Evolutionary conservation across 2,888 invertebrate genomes (phyloP).

Genomic region (Ormyrus nitidulus): DNA sequence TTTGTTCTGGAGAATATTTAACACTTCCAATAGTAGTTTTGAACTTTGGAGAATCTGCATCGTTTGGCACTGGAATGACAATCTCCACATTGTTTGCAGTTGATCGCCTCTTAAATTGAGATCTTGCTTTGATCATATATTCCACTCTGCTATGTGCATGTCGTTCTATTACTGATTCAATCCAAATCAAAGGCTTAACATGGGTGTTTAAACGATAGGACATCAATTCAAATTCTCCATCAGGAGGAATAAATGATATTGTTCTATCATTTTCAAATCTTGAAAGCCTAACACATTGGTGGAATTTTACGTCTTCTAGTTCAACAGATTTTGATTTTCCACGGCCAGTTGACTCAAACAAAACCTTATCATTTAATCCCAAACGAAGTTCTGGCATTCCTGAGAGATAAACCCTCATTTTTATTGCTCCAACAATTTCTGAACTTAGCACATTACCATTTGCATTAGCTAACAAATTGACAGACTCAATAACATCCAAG

Average conservation of each 20-base stretch:
- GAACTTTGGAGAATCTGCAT: slow-evolving; percentile 99
- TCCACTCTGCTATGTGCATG: slow-evolving; percentile 98
- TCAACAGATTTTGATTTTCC: slow-evolving; percentile 99
- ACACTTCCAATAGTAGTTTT: slow-evolving; percentile 98
- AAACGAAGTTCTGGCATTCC: slow-evolving; percentile 98
- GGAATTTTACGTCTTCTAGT: slow-evolving; percentile 98
- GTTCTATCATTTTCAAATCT: slow-evolving; percentile 99
- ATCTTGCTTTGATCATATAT: slow-evolving; percentile 99
- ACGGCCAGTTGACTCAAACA: slow-evolving; percentile 97
- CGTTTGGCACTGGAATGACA: slow-evolving; percentile 95
- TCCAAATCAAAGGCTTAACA: slow-evolving; percentile 98
- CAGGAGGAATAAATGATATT: slow-evolving; percentile 98
- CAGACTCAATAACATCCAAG: slow-evolving; percentile 98
- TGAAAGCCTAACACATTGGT: slow-evolving; percentile 97
- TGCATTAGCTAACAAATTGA: slow-evolving; percentile 95
- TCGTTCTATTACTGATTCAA: slow-evolving; percentile 98
- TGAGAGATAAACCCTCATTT: slow-evolving; percentile 98
- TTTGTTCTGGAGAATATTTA: slow-evolving; percentile 97
- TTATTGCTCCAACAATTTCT: slow-evolving; percentile 98
- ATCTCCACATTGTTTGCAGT: slow-evolving; percentile 99
- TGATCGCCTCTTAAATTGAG: slow-evolving; percentile 97
- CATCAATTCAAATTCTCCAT: slow-evolving; percentile 99
- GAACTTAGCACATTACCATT: slow-evolving; percentile 97
- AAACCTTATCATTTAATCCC: slow-evolving; percentile 97
- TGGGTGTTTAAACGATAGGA: slow-evolving; percentile 97